Evolutionary conservation across 2,888 invertebrate genomes (phyloP), one percentile per base, ranked within the genome.

Genomic region (Himalopsyche japonica): DNA sequence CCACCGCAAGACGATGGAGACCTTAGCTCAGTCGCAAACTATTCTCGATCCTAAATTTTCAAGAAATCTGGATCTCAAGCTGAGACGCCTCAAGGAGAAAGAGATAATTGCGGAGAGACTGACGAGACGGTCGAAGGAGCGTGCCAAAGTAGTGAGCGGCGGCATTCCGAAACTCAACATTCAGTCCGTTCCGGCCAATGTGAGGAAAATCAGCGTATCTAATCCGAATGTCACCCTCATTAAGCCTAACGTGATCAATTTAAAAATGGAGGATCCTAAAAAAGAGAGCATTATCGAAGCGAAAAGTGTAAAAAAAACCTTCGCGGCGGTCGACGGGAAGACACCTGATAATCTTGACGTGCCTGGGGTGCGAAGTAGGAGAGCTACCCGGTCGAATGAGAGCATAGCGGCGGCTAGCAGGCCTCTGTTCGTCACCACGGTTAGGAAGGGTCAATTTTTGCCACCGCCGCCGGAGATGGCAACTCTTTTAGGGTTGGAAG

Each of bases 351-450:
- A 49, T 79, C 18, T 20, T 18, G 82, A 79, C 10, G 37, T 83
- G 15, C 24, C 76, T 15, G 80, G 83, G 12, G 80, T 79, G 6
- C 87, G 89, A 88, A 88, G 87, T 76, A 80, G 85, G 18, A 85
- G 83, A 32, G 76, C 79, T 32, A 64, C 80, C 3, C 78, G 78
- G 18, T 85, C 85, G 37, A 79, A 82, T 76, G 85, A 85, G 47
- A 85, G 70, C 48, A 76, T 84, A 2, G 43, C 57, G 12, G 70
- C 70, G 6, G 76, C 79, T 20, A 90, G 90, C 79, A 90, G 91
- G 85, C 94, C 94, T 84, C 94, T 96, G 12, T 97, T 97, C 89
- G 94, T 97, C 87, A 96, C 96, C 12, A 96, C 96, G 0, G 97
- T 97, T 76, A 95, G 95, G 88, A 94, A 94, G 81, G 97, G 97